Evolutionary conservation across 2,888 invertebrate species (phyloP), one percentile per base, ranked within the genome.

Genomic region (Himalopsyche tibetana): DNA sequence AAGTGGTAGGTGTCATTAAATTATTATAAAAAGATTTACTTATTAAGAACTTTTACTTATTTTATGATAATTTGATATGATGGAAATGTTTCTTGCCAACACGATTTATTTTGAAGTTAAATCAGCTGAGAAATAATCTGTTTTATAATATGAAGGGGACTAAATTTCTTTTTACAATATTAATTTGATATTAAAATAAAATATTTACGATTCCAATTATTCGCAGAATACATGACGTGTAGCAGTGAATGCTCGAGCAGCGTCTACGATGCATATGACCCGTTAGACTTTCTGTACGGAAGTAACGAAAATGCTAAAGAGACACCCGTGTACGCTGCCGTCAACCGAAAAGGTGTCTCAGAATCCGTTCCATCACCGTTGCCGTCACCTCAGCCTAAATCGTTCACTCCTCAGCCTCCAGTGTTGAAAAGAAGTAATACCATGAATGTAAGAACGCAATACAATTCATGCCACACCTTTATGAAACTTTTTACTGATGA

Each of bases 1-100:
- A 91, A 91, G 92, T 89, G 94, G 94, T 94, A 93, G 93, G 92
- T 92, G 91, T 91, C 90, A 90, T 91, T n/a, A n/a, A n/a, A n/a
- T n/a, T 89, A 80, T 82, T 86, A 45, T 51, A 15, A 38, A 0
- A 19, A n/a, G 28, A n/a, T 63, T 28, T 63, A 63, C 28, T 55
- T 6, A 55, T 11, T 55, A 55, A 42, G 6, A 42, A 8, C 42
- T 42, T 6, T 42, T 55, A 55, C 28, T 28, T 28, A 42, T 42
- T 42, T 15, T 51, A 51, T 5, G 15, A 51, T 51, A 51, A 51
- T 15, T 51, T 4, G 12, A 51, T 51, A 51, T 51, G 51, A 51
- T 51, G 15, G 4, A 51, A 15, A 15, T 15, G 2, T 28, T 28
- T 28, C 28, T 28, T 28, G 28, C 28, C 2, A 28, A 28, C 28